Evolutionary conservation across 2,888 invertebrate genomes (phyloP).

Genomic region (Serrognathus titanus): DNA sequence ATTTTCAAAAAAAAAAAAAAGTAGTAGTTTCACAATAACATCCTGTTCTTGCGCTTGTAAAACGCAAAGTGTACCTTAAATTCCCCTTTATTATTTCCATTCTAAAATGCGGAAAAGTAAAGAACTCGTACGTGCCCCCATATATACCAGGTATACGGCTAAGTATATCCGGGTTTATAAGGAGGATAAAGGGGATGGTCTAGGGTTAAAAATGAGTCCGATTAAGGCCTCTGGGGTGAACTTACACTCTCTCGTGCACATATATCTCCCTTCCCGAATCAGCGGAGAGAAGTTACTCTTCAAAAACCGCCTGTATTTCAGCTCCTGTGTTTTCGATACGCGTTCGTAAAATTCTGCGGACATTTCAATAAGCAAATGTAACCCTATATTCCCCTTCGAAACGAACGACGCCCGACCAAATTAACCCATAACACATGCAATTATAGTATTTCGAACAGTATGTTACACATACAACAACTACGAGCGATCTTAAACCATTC

Average conservation of each 20-base stretch:
- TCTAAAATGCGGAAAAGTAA: neutral
- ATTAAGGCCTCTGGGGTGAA: slow-evolving; percentile 38
- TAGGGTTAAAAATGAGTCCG: slow-evolving; percentile 40
- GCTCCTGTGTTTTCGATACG: slow-evolving; percentile 19
- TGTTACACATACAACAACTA: no score
- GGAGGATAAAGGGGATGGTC: slow-evolving; percentile 30
- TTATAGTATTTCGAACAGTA: no score
- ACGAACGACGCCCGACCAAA: no score
- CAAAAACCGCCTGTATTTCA: slow-evolving; percentile 24
- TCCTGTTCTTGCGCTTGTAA: no score
- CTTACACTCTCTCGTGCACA: slow-evolving; percentile 36
- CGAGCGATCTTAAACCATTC: no score
- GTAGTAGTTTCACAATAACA: no score
- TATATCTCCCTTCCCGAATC: slow-evolving; percentile 33
- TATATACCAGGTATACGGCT: slow-evolving; percentile 1
- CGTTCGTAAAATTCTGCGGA: slow-evolving; percentile 6
- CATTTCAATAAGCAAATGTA: slow-evolving; percentile 10
- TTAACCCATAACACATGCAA: no score
- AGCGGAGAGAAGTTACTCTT: slow-evolving; percentile 24
- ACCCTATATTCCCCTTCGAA: slow-evolving; percentile 5
- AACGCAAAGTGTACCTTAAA: no score
- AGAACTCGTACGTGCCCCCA: neutral
- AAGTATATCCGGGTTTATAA: slow-evolving; percentile 28
- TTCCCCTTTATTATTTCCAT: neutral
- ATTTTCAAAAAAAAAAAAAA: no score